A percentile compares a stretch with the other conserved stretches of the same genome.
Evolutionary conservation across 1,140 invertebrate species (phyloP).

Genomic region (Melitaea cinxia): DNA sequence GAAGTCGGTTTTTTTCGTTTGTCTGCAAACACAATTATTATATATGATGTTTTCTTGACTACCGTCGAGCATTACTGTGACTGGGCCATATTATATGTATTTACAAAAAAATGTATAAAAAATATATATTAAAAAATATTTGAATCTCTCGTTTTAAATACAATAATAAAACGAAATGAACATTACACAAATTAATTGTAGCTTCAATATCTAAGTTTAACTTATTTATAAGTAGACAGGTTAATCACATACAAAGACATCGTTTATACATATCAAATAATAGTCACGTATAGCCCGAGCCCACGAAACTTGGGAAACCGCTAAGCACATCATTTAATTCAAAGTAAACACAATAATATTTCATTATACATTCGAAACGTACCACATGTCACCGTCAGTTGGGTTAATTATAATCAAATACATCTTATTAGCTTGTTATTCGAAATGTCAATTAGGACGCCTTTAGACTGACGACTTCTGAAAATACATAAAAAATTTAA

Average conservation of each 20-base stretch:
- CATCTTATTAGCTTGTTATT: slow-evolving; percentile 42
- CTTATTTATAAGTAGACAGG: no score
- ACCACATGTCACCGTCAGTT: slow-evolving; percentile 29
- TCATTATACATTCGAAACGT: slow-evolving; percentile 20
- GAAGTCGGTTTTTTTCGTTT: no score
- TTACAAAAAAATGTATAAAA: no score
- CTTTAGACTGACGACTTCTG: neutral
- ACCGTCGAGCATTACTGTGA: no score
- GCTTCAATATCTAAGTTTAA: no score
- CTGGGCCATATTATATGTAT: no score
- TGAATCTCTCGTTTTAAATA: no score
- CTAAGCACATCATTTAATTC: slow-evolving; percentile 11
- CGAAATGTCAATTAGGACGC: slow-evolving; percentile 27
- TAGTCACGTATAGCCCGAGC: neutral
- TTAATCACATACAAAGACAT: neutral
- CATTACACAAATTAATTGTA: no score
- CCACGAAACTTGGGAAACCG: slow-evolving; percentile 2
- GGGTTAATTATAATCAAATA: slow-evolving; percentile 48
- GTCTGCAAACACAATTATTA: no score
- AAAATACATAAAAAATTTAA: neutral
- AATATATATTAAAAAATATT: no score
- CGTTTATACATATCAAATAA: neutral
- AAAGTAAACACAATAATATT: slow-evolving; percentile 21
- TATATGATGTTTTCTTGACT: no score
- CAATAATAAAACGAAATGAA: no score